phyloP scores from a whole-genome alignment of 2,113 vertebrate species.

The Lophochroa leadbeateri region DNA sequence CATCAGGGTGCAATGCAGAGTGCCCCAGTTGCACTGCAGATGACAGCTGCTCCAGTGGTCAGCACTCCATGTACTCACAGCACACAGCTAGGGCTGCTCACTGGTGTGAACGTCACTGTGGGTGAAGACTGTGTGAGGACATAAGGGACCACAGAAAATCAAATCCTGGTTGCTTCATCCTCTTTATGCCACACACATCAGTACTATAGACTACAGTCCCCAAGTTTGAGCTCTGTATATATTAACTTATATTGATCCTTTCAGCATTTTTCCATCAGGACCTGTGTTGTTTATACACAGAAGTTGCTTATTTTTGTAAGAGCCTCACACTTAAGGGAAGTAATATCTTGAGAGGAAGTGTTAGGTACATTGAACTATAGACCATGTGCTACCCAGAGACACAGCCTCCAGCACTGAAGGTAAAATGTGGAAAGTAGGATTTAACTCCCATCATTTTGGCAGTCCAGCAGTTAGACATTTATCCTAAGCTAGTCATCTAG shows the following conservation, averaged over 20 bases:
- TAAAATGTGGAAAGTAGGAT: neutral
- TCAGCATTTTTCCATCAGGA: neutral
- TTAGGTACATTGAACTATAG: neutral
- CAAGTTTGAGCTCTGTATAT: neutral
- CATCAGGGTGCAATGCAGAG: neutral
- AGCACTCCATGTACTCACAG: neutral
- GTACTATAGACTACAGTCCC: neutral
- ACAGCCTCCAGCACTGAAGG: neutral
- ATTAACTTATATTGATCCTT: neutral
- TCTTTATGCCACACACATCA: neutral
- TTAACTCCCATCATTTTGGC: neutral
- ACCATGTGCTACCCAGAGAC: neutral
- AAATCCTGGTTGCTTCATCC: neutral
- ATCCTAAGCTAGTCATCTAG: neutral
- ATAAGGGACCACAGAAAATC: neutral
- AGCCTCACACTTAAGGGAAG: neutral
- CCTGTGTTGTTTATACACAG: neutral
- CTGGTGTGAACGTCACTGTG: neutral
- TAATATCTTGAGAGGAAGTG: neutral
- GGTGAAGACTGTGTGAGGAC: neutral
- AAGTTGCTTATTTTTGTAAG: neutral
- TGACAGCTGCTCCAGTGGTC: neutral
- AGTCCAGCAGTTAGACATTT: neutral
- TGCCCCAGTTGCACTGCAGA: neutral
- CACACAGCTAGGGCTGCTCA: neutral